Evolutionary conservation across 2,888 invertebrate genomes (phyloP), one percentile per base, ranked within the genome.

Genomic region (Epiblema foenella): DNA sequence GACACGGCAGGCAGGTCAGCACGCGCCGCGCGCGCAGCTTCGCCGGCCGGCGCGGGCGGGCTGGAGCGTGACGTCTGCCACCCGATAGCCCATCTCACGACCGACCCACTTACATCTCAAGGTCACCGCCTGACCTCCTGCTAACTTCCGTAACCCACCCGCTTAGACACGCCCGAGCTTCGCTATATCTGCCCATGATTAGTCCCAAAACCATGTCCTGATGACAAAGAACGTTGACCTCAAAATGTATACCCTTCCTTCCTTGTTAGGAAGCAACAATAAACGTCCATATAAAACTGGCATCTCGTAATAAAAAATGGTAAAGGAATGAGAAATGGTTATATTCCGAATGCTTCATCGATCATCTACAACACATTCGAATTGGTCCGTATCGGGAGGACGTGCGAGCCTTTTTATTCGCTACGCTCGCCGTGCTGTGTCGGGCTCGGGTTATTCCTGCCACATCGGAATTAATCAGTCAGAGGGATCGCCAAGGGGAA

Each of bases 1-100:
- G 68, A 69, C 74, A 60, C 74, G 73, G 75, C 64, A 66, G 73
- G 64, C 68, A 73, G 65, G 64, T 57, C 46, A 73, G 64, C 46
- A 73, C 66, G 62, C 76, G 69, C 72, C 77, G 76, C 78, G 76
- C 78, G 76, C 76, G 77, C 77, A 75, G 73, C 33, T 33, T 8
- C 69, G 68, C 68, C 78, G 78, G 83, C 85, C 81, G 83, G 87
- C 60, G 42, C 79, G 78, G 83, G 85, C 82, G 83, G 87, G 81
- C 81, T 85, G 79, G 84, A 87, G 90, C 92, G 92, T 93, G 91
- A 93, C 92, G 93, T 87, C 90, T 91, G 89, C 92, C 90, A 91
- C 85, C 89, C 89, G 91, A 92, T 91, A 92, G 90, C 88, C 88
- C 89, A 91, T 90, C 93, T 92, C 91, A 93, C 93, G 92, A 93